Evolutionary conservation across 2,888 invertebrate species (phyloP), one percentile per base, ranked within the genome.

Genomic region (Rosalia funebris): DNA sequence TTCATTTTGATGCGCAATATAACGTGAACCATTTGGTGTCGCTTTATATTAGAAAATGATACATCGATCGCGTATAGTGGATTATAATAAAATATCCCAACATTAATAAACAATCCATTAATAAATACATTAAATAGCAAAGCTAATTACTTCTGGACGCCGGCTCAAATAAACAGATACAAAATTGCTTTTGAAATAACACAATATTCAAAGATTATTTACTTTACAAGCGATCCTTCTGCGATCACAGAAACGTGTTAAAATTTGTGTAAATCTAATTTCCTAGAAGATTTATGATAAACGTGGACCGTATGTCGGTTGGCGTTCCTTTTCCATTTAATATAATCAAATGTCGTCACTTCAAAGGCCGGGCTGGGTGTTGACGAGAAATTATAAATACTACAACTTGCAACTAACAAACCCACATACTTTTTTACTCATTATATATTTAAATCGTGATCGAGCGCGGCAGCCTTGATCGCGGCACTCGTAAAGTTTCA

Each of bases 31-130:
- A 46, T 60, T 41, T 48, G 41, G 44, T 47, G 16, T 52, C 46
- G 45, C 39, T 54, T 57, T 55, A 41, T 57, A 62, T 63, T 65
- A 54, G 67, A 69, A 63, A 65, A 63, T 58, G 62, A 66, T 64
- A 66, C 65, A 66, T 68, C 64, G 65, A 60, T 68, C 65, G 63
- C 61, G 59, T 57, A 54, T 63, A 62, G 62, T 62, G 61, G 65
- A 71, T 71, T 72, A 74, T 74, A 73, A 73, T 75, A 75, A 75
- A 75, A 77, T 77, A 76, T 75, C 71, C 72, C 73, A 73, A 76
- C 72, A 75, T 75, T 76, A 76, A 76, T 76, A 78, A 79, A 79
- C 78, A 78, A 76, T 75, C 77, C 78, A 77, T 78, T 79, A 78
- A 78, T 78, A 77, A 78, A 78, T 78, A 78, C 77, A 77, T 79